phyloP scores from a whole-genome alignment of 2,797 vertebrate species.

The Gymnoscopelus microlampas region DNA sequence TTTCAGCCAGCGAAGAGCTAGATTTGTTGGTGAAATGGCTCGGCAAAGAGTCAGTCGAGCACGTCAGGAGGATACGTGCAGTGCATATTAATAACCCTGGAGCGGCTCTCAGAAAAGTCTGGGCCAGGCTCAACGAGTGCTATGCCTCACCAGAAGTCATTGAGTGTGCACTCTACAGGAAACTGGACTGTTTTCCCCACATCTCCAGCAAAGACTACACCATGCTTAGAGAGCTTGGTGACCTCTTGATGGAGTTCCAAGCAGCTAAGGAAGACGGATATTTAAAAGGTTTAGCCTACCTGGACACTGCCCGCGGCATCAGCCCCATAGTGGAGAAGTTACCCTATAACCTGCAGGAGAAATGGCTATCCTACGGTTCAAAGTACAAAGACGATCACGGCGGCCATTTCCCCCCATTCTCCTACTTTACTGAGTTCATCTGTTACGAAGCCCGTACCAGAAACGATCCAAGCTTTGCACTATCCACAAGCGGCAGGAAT shows the following conservation, averaged over 20 bases:
- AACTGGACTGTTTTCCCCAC: conserved; percentile 21
- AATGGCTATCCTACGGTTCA: conserved; percentile 27
- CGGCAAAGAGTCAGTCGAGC: conserved; percentile 18
- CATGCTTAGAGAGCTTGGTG: conserved; percentile 40
- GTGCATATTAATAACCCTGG: conserved; percentile 14
- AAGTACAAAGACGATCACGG: conserved; percentile 29
- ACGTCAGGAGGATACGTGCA: conserved; percentile 13
- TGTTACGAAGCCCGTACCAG: conserved; percentile 3
- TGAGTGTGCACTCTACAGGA: conserved; percentile 22
- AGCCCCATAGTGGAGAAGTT: conserved; percentile 26
- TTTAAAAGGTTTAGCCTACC: conserved; percentile 23
- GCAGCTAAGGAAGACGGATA: conserved; percentile 29
- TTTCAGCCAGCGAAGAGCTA: too few species aligned
- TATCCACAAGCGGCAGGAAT: background rate
- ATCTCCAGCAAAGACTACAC: conserved; percentile 3
- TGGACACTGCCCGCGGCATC: too few species aligned
- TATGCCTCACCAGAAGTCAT: conserved; percentile 35
- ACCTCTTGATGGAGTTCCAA: conserved; percentile 31
- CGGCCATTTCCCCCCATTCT: conserved; percentile 18
- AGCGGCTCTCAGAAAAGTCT: conserved; percentile 4
- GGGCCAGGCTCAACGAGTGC: conserved; percentile 38
- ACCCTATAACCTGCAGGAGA: conserved; percentile 21
- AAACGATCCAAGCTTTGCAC: conserved; percentile 34
- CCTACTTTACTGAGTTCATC: conserved; percentile 24
- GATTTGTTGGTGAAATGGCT: too few species aligned